A percentile compares a stretch with the other conserved stretches of the same genome.
phyloP scores from a whole-genome alignment of 2,113 vertebrate genomes.

The Pseudorhombus dupliciocellatus region DNA sequence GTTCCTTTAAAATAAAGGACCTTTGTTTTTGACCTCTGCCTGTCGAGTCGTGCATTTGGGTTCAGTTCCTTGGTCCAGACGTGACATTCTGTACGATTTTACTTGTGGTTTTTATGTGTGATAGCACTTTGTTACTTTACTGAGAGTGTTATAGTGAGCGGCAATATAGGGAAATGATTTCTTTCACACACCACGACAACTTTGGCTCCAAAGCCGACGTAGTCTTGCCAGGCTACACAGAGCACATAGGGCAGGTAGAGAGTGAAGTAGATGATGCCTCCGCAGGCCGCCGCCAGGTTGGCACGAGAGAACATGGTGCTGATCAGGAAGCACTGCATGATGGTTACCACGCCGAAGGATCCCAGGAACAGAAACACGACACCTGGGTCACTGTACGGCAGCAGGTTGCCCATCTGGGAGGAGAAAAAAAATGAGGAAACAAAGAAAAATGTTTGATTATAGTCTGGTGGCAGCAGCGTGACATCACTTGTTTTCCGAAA shows the following conservation, averaged over 20 bases:
- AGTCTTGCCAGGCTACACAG: slow-evolving; percentile 96
- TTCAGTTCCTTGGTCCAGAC: no score
- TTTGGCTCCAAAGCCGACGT: slow-evolving; percentile 89
- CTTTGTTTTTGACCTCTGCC: no score
- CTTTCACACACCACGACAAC: slow-evolving; percentile 86
- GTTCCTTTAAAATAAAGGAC: no score
- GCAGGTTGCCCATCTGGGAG: slow-evolving; percentile 90
- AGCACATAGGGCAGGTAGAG: slow-evolving; percentile 95
- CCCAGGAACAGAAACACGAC: slow-evolving; percentile 93
- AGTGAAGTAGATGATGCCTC: slow-evolving; percentile 96
- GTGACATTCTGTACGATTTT: no score
- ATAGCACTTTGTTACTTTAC: no score
- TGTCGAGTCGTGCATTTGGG: no score
- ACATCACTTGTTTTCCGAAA: slow-evolving; percentile 21
- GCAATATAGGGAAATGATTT: not conserved
- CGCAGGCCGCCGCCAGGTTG: slow-evolving; percentile 95
- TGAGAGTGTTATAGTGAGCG: no score
- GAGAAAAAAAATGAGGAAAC: not conserved
- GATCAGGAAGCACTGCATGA: slow-evolving; percentile 97
- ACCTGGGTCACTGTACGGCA: slow-evolving; percentile 93
- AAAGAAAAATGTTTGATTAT: not conserved
- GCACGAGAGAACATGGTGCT: slow-evolving; percentile 95
- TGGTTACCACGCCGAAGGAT: slow-evolving; percentile 91
- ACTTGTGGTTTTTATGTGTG: no score
- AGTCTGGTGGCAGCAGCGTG: not conserved